These are phyloP conservation scores for Euleptes europaea DNA, from an alignment of 2,113 vertebrate species.

Conservation along the genomic window DNA sequence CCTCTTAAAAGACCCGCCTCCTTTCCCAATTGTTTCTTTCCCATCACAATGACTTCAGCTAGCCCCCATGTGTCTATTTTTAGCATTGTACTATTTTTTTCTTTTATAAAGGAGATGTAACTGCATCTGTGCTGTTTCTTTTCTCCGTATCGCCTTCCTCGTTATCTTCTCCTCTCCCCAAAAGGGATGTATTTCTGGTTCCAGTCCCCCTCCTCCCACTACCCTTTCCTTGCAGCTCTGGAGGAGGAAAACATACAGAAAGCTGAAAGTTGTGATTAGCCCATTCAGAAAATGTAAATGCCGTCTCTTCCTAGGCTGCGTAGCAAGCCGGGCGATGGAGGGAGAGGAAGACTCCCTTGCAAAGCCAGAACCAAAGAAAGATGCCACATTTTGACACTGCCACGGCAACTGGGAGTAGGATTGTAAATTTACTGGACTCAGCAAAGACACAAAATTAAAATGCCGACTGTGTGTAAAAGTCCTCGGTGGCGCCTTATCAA, in stretches of 20 bases:
- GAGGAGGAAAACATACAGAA: conserved; percentile 65
- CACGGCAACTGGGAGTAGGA: neutral
- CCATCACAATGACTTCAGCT: conserved; percentile 65
- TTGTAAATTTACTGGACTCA: neutral
- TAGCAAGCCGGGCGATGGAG: conserved; percentile 8
- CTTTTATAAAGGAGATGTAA: conserved; percentile 17
- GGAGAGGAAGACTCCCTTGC: too few species aligned
- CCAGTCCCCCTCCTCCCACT: conserved; percentile 51
- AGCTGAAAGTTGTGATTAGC: conserved; percentile 69
- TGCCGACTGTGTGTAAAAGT: neutral
- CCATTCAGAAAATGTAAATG: conserved; percentile 78
- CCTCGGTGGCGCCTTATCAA: conserved; percentile 1
- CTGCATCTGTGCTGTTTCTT: conserved; percentile 49
- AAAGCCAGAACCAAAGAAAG: neutral
- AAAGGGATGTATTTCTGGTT: conserved; percentile 61
- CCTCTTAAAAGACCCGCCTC: conserved; percentile 63
- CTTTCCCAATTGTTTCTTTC: conserved; percentile 64
- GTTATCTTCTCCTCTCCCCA: conserved; percentile 52
- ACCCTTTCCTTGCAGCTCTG: conserved; percentile 62
- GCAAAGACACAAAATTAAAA: neutral
- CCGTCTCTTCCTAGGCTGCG: conserved; percentile 38
- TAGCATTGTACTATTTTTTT: conserved; percentile 26
- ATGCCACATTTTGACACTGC: neutral
- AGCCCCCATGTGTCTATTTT: conserved; percentile 65
- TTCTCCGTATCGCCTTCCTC: conserved; percentile 50